phyloP scores from a whole-genome alignment of 2,888 invertebrate species.

The Epinotia brunnichana region DNA sequence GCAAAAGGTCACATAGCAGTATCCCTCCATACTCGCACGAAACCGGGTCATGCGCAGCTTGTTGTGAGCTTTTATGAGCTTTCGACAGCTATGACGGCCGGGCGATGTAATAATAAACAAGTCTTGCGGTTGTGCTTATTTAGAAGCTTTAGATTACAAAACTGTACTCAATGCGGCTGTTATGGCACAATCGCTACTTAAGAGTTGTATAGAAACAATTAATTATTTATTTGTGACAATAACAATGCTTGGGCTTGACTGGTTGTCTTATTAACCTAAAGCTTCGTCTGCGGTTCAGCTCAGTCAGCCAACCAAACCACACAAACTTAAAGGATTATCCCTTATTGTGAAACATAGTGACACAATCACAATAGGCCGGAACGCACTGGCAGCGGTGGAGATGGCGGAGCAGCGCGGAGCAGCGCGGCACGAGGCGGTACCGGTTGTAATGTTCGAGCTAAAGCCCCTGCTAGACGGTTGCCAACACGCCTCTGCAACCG shows the following conservation, averaged over 20 bases:
- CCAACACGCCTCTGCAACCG: no score
- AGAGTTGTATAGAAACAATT: no score
- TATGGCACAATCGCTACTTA: no score
- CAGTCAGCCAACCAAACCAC: not conserved
- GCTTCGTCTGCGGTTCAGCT: not conserved
- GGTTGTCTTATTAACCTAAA: not conserved
- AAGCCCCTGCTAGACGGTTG: no score
- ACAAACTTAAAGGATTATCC: no score
- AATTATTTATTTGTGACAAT: no score
- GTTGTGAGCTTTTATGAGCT: conserved; percentile 4
- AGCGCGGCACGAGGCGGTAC: no score
- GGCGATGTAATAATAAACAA: not conserved
- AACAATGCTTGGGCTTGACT: no score
- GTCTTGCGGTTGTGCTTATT: not conserved
- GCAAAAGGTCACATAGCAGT: not conserved
- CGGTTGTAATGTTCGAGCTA: no score
- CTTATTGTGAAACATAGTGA: conserved; percentile 5
- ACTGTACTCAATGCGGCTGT: not conserved
- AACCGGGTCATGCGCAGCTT: not conserved
- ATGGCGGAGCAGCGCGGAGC: no score
- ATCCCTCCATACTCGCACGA: not conserved
- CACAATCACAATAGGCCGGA: no score
- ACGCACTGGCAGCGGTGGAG: no score
- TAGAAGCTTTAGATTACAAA: not conserved
- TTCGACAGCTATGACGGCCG: conserved; percentile 2